Evolutionary conservation across 2,888 invertebrate genomes (phyloP).

Genomic region (Phaedon cochleariae): DNA sequence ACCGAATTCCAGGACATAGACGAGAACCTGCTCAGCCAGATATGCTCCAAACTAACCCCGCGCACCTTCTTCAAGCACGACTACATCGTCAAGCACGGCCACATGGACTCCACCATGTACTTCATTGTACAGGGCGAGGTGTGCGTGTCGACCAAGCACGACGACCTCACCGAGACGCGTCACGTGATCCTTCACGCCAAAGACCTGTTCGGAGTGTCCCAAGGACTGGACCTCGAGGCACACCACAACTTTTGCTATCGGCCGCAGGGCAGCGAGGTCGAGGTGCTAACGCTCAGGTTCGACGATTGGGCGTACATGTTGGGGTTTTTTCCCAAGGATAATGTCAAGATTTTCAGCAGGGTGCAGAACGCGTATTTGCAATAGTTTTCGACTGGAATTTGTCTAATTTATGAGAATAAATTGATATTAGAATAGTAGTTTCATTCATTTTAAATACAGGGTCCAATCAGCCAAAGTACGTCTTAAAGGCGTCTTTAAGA

Average conservation of each 20-base stretch:
- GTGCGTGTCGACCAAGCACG: constrained; percentile 66
- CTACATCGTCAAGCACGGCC: constrained; percentile 67
- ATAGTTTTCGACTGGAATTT: too few relatives aligned
- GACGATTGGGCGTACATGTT: constrained; percentile 66
- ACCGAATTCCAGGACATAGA: constrained; percentile 57
- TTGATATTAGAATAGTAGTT: too few relatives aligned
- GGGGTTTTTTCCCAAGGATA: constrained; percentile 50
- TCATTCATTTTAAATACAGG: too few relatives aligned
- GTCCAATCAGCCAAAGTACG: too few relatives aligned
- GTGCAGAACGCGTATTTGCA: constrained; percentile 33
- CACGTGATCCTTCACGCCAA: constrained; percentile 65
- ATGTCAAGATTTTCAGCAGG: constrained; percentile 48
- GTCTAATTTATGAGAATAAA: too few relatives aligned
- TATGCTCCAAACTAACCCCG: constrained; percentile 64
- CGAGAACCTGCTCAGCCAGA: constrained; percentile 64
- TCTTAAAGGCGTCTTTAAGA: too few relatives aligned
- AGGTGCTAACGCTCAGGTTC: constrained; percentile 64
- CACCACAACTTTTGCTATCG: constrained; percentile 67
- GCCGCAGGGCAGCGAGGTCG: constrained; percentile 63
- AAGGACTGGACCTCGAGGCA: constrained; percentile 66
- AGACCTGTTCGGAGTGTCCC: constrained; percentile 67
- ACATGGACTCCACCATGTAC: constrained; percentile 67
- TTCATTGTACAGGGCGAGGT: constrained; percentile 68
- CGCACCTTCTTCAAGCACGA: constrained; percentile 67
- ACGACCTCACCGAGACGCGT: constrained; percentile 62